phyloP scores from a whole-genome alignment of 2,113 vertebrate genomes.

The Pseudois nayaur region DNA sequence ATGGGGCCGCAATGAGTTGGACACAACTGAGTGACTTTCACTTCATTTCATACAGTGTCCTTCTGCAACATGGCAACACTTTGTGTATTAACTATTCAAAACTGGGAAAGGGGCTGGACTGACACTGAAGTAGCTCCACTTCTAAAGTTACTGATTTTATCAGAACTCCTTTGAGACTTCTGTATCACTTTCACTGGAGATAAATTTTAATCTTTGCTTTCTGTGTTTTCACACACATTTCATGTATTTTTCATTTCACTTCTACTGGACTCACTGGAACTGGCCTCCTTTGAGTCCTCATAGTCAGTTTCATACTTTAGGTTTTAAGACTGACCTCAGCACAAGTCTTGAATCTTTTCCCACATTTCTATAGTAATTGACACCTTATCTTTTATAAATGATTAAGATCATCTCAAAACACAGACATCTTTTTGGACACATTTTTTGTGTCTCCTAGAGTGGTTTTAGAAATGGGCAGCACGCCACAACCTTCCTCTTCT shows the following conservation, averaged over 20 bases:
- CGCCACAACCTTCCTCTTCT: not conserved
- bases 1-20: not conserved
- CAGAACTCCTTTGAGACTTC: not conserved
- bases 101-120: not conserved
- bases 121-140: not conserved
- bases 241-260: not conserved
- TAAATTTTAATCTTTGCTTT: not conserved
- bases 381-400: not conserved
- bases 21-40: not conserved
- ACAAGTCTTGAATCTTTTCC: not conserved
- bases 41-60: not conserved
- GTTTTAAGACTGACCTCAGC: not conserved
- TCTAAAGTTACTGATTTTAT: not conserved
- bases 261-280: not conserved
- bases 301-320: not conserved
- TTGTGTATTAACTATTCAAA: not conserved
- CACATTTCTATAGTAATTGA: not conserved
- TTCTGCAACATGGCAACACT: not conserved
- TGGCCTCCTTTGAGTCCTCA: not conserved
- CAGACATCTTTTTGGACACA: not conserved
- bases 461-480: not conserved
- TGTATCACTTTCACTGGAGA: not conserved
- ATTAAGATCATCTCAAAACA: not conserved
- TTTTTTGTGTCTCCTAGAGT: not conserved
- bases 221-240: not conserved